A percentile compares a stretch with the other conserved stretches of the same genome.
phyloP scores from a whole-genome alignment of 2,113 vertebrate genomes.

The Chaenocephalus aceratus region DNA sequence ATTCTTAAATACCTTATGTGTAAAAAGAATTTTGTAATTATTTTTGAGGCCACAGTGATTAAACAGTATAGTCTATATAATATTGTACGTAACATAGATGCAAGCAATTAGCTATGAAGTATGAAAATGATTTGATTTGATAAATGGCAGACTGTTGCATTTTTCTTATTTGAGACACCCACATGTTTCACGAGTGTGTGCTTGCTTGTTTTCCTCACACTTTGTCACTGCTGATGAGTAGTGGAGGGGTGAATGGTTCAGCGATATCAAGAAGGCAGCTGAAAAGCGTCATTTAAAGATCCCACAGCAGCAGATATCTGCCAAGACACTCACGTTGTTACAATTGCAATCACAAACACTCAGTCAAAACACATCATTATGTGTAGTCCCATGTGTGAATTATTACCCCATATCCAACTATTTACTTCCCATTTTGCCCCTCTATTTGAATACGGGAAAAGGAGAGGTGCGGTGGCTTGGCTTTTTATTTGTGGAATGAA shows the following conservation, averaged over 20 bases:
- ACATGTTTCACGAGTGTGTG: neutral
- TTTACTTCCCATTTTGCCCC: slow-evolving; percentile 67
- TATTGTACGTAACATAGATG: slow-evolving; percentile 30
- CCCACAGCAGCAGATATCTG: slow-evolving; percentile 59
- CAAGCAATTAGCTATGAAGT: slow-evolving; percentile 22
- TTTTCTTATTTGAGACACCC: slow-evolving; percentile 32
- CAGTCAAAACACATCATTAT: slow-evolving; percentile 78
- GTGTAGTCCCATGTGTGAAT: slow-evolving; percentile 68
- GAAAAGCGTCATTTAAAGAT: slow-evolving; percentile 61
- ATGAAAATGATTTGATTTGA: slow-evolving; percentile 47
- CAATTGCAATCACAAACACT: slow-evolving; percentile 71
- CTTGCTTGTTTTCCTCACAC: neutral
- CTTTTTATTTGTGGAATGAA: slow-evolving; percentile 74
- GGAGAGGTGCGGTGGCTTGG: slow-evolving; percentile 48
- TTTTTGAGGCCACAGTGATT: neutral
- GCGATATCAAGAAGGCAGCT: slow-evolving; percentile 63
- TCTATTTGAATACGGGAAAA: slow-evolving; percentile 60
- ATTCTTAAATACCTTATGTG: neutral
- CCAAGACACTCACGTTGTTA: slow-evolving; percentile 50
- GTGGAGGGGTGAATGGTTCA: slow-evolving; percentile 64
- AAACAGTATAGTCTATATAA: neutral
- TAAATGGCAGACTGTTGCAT: slow-evolving; percentile 35
- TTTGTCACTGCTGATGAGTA: slow-evolving; percentile 65
- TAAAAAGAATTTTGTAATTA: neutral
- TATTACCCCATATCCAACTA: slow-evolving; percentile 68